Evolutionary conservation across 2,888 invertebrate genomes (phyloP).

Genomic region (Eupithecia tripunctaria): DNA sequence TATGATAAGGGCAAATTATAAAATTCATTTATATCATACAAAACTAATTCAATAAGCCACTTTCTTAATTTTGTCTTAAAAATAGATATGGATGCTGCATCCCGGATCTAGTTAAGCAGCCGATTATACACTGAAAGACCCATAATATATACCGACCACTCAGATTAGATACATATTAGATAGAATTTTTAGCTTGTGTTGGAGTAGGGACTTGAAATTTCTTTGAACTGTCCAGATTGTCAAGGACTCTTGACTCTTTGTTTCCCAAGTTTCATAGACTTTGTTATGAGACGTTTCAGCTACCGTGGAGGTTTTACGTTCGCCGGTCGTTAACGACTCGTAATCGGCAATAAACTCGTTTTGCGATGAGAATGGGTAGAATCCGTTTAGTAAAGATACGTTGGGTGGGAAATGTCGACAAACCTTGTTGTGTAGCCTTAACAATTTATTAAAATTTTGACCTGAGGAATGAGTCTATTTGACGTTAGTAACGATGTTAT

Average conservation of each 20-base stretch:
- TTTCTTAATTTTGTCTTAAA: too few relatives aligned
- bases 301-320: conserved; percentile 28
- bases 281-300: conserved; percentile 25
- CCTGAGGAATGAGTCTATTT: too few relatives aligned
- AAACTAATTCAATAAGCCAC: too few relatives aligned
- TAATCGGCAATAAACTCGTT: conserved; percentile 39
- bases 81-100: too few relatives aligned
- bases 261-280: conserved; percentile 23
- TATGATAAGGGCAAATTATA: too few relatives aligned
- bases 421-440: background rate
- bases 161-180: too few relatives aligned
- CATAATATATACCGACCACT: too few relatives aligned
- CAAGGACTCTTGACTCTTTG: background rate
- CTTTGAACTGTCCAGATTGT: background rate
- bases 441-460: background rate
- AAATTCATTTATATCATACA: too few relatives aligned
- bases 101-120: too few relatives aligned
- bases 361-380: conserved; percentile 34
- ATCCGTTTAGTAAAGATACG: background rate
- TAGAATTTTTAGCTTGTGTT: too few relatives aligned
- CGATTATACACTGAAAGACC: too few relatives aligned
- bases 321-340: conserved; percentile 22
- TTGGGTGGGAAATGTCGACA: background rate
- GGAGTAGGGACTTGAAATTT: background rate
- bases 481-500: too few relatives aligned